Conservation (phyloP, 2,888 invertebrate species). For the Stenoptilia bipunctidactyla region DNA sequence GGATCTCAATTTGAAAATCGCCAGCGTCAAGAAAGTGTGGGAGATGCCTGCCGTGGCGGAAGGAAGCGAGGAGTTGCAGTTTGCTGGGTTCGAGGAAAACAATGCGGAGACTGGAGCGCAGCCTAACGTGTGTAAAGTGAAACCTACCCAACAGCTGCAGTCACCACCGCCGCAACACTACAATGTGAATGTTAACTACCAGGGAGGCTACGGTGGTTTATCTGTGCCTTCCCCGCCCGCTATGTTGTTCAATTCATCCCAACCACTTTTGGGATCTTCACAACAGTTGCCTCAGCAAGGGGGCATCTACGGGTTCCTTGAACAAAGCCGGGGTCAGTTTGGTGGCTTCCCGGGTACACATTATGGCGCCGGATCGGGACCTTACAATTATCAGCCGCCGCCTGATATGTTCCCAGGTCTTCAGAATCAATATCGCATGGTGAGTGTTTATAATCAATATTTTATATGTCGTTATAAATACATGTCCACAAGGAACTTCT, state of each 20-base stretch:
- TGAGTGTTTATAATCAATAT: too few relatives aligned
- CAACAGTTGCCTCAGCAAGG: conserved; percentile 78
- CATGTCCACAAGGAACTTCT: too few relatives aligned
- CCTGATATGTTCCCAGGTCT: conserved; percentile 71
- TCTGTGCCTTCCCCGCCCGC: conserved; percentile 90
- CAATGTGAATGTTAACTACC: conserved; percentile 80
- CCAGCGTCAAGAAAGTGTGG: conserved; percentile 93
- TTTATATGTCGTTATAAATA: too few relatives aligned
- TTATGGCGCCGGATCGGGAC: conserved; percentile 76
- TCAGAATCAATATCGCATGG: conserved; percentile 62
- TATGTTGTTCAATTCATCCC: conserved; percentile 84
- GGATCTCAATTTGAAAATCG: conserved; percentile 94
- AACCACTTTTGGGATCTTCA: conserved; percentile 63
- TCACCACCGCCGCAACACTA: conserved; percentile 77
- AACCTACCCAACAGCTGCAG: conserved; percentile 85
- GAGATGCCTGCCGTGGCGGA: conserved; percentile 82
- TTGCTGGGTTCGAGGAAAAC: conserved; percentile 52
- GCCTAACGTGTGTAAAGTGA: conserved; percentile 85
- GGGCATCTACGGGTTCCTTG: conserved; percentile 85
- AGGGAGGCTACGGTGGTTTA: conserved; percentile 81
- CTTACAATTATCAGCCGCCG: conserved; percentile 83
- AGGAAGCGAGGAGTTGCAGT: conserved; percentile 61
- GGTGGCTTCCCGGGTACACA: conserved; percentile 82
- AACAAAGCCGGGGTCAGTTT: conserved; percentile 83
- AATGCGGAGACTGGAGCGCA: conserved; percentile 66